These are phyloP conservation scores for Poeciliopsis prolifica DNA, from an alignment of 2,113 vertebrate genomes.

Conservation along the genomic window DNA sequence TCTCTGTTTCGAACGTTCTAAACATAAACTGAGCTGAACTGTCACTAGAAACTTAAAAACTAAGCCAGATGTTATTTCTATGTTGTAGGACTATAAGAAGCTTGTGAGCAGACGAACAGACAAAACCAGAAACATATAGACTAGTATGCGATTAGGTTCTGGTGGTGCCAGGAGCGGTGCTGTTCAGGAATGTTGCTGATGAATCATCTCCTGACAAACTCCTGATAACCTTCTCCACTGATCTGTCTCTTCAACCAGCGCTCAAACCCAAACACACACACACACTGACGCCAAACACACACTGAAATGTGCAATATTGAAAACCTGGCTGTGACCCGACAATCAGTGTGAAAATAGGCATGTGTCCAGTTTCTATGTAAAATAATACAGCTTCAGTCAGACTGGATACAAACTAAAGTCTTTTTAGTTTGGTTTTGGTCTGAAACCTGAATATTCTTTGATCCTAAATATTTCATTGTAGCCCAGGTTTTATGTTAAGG, in stretches of 20 bases:
- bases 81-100: not conserved
- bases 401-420: not conserved
- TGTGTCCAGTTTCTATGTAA: not conserved
- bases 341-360: not conserved
- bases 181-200: constrained; percentile 72
- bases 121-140: not conserved
- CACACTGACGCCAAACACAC: not conserved
- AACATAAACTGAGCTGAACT: not conserved
- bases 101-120: not conserved
- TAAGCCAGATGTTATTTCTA: not conserved
- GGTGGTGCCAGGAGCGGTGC: constrained; percentile 73
- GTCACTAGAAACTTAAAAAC: not conserved
- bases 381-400: not conserved
- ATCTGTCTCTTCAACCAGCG: constrained; percentile 30
- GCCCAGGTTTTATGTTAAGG: too few relatives aligned
- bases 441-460: too few relatives aligned
- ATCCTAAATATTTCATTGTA: too few relatives aligned
- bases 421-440: too few relatives aligned
- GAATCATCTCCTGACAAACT: constrained; percentile 66
- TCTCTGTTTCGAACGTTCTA: not conserved
- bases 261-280: constrained; percentile 16
- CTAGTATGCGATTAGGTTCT: constrained; percentile 2
- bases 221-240: constrained; percentile 67
- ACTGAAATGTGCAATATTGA: not conserved
- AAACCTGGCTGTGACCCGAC: not conserved